phyloP scores from a whole-genome alignment of 2,797 vertebrate genomes.

The Hyperoplus lanceolatus region DNA sequence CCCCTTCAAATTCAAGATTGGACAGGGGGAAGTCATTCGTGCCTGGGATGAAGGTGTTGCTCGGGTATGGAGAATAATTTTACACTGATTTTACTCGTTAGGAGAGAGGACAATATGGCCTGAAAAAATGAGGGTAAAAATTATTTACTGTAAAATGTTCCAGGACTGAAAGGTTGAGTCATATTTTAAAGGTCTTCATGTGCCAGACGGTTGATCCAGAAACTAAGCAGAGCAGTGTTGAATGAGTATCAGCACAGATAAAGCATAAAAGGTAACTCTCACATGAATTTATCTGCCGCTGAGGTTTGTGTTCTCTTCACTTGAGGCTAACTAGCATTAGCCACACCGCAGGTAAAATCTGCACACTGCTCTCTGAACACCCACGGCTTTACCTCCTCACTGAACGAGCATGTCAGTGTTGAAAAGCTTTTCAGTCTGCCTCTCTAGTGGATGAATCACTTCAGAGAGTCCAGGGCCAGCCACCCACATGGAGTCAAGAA shows the following conservation, averaged over 20 bases:
- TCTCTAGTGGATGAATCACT: too few relatives aligned
- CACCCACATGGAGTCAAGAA: too few relatives aligned
- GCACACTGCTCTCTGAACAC: too few relatives aligned
- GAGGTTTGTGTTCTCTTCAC: neutral
- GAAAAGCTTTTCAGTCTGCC: too few relatives aligned
- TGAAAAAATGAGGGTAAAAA: too few relatives aligned
- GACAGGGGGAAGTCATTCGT: constrained; percentile 89
- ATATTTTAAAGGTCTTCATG: neutral
- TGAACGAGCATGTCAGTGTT: too few relatives aligned
- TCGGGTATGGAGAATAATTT: constrained; percentile 78
- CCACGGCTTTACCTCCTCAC: too few relatives aligned
- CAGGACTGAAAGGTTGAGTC: neutral
- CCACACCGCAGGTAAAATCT: neutral
- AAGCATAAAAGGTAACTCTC: neutral
- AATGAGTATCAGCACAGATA: neutral
- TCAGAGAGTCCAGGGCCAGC: too few relatives aligned
- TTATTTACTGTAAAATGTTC: neutral
- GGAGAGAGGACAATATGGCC: neutral
- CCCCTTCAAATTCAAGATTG: constrained; percentile 90
- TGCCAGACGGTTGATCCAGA: neutral
- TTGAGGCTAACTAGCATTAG: neutral
- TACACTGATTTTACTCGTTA: neutral
- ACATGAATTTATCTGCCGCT: neutral
- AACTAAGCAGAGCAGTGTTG: neutral
- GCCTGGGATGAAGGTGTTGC: constrained; percentile 95